A percentile compares a stretch with the other conserved stretches of the same genome.
These are phyloP conservation scores for Drosophila diplacantha DNA, from an alignment of 2,888 invertebrate genomes.

Conservation along the genomic window DNA sequence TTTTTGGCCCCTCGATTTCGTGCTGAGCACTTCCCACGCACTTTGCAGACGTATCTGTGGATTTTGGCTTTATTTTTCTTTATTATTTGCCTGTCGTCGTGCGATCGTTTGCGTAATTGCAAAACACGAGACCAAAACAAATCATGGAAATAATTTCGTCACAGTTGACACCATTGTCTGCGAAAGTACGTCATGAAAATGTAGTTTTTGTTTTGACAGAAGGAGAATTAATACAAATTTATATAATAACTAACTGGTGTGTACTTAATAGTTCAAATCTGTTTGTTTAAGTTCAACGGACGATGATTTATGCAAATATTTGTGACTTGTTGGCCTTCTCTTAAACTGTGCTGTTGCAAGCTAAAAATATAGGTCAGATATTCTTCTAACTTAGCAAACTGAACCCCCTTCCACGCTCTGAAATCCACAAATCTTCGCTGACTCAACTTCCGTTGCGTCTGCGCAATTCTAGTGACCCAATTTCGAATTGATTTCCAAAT, in stretches of 20 bases:
- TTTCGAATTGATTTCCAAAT: slow-evolving; percentile 49
- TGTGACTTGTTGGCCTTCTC: neutral
- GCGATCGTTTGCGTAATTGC: slow-evolving; percentile 64
- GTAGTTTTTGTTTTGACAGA: slow-evolving; percentile 17
- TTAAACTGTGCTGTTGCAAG: neutral
- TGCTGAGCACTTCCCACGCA: slow-evolving; percentile 63
- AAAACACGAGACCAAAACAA: slow-evolving; percentile 31
- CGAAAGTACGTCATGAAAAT: slow-evolving; percentile 22
- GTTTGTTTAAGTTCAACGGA: slow-evolving; percentile 4
- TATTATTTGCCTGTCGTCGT: slow-evolving; percentile 36
- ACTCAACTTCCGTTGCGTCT: slow-evolving; percentile 45
- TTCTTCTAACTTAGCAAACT: neutral
- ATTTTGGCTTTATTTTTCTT: slow-evolving; percentile 29
- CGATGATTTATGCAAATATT: slow-evolving; percentile 1
- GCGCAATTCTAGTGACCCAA: slow-evolving; percentile 64
- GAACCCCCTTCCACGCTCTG: neutral
- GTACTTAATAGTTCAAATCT: slow-evolving; percentile 6
- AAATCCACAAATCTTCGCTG: slow-evolving; percentile 11
- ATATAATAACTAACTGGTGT: slow-evolving; percentile 18
- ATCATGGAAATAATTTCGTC: slow-evolving; percentile 53
- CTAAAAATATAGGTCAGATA: neutral
- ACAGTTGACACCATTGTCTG: slow-evolving; percentile 40
- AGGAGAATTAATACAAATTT: slow-evolving; percentile 35
- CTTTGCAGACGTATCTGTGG: slow-evolving; percentile 33
- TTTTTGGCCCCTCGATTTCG: slow-evolving; percentile 21